Percentiles rank a stretch among this genome's conserved stretches.
phyloP scores from a whole-genome alignment of 2,113 vertebrate species.

The Passer domesticus region DNA sequence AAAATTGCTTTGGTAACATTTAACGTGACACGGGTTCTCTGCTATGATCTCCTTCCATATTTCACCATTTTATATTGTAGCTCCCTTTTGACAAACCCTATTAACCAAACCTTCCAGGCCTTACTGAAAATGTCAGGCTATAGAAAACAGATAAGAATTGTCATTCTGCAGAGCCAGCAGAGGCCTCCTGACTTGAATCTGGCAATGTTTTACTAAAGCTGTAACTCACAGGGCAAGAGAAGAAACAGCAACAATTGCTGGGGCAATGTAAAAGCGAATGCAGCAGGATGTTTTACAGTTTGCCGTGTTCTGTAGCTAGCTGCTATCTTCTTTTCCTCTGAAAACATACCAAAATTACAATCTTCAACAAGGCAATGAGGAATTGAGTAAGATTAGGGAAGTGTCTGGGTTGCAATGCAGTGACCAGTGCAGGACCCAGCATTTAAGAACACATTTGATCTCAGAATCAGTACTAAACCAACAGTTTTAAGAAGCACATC shows the following conservation, averaged over 20 bases:
- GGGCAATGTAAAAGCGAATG: neutral
- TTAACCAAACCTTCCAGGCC: constrained; percentile 55
- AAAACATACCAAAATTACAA: neutral
- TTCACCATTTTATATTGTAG: constrained; percentile 51
- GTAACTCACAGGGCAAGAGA: neutral
- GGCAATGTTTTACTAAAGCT: neutral
- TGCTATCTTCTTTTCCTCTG: neutral
- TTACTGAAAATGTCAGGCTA: constrained; percentile 45
- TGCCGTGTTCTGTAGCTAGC: neutral
- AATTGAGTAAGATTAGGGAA: neutral
- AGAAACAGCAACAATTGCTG: neutral
- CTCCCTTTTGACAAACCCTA: constrained; percentile 47
- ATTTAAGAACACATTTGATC: neutral
- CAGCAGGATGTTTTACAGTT: constrained; percentile 14
- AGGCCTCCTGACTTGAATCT: neutral
- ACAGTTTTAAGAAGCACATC: rapidly evolving
- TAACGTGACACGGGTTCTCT: constrained; percentile 14
- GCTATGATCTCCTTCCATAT: constrained; percentile 46
- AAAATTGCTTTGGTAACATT: constrained; percentile 69
- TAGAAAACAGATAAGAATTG: constrained; percentile 29
- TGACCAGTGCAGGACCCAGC: neutral
- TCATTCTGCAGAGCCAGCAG: constrained; percentile 9
- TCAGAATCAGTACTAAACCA: neutral
- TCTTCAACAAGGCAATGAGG: neutral
- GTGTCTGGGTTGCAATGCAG: neutral